Base-by-base conservation (phyloP, 2,797 vertebrate species). In the Thamnophis elegans region DNA sequence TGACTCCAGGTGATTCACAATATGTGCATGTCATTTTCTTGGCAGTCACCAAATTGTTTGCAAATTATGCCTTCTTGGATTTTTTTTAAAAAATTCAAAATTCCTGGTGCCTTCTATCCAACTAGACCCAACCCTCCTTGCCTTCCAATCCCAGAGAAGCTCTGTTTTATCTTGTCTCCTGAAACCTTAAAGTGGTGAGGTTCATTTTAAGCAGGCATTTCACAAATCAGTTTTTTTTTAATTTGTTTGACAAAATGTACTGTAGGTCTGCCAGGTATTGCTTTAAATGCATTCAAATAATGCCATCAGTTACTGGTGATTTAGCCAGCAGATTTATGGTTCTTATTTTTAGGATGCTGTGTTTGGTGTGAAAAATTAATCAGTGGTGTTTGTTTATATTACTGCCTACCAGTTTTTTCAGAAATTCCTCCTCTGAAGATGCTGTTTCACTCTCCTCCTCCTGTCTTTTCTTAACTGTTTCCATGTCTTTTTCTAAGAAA, bases 361-460 rank as follows among this genome's bases (percentile, higher is more conserved):
- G 28, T 56, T 82, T 32, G 53, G 28, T 60, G 20, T 36, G 5
- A 28, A 25, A 88, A 88, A 73, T 88, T 73, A 28, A 22, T 51
- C 18, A 51, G 53, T 18, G 13, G 25, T 56, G 56, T 65, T 56
- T 90, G 7, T 68, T 68, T 87, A 53, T 73, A 85, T 53, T 25
- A 26, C 55, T 54, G 11, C 88, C 91, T 47, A 7, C 26, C 90
- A 89, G 14, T 87, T 92, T 92, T 88, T 88, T 9, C 73, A 95
- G 93, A 87, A 68, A 93, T 87, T 94, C 95, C 68, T 91, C 93
- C 54, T 92, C 90, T 91, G 88, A 51, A 90, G 88, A 82, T 85
- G 58, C 2, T 2, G 42, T 51, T 18, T 90, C 0, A 0, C 0
- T 4, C 53, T 89, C 55, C 8, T 4, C 51, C 54, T 47, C 2